Conservation (phyloP, 2,113 vertebrate species). For the Nannospalax galili region DNA sequence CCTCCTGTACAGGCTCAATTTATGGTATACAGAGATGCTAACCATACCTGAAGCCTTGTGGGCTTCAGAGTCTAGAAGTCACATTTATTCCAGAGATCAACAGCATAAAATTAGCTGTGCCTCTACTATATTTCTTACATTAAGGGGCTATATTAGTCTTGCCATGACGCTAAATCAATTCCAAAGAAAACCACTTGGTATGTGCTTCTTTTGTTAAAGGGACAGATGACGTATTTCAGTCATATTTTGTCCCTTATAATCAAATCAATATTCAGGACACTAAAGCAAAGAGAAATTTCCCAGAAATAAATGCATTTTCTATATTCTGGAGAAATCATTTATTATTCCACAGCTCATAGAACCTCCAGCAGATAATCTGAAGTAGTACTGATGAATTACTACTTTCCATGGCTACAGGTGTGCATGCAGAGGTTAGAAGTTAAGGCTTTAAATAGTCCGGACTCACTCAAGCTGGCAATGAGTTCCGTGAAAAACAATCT, state of each 20-base stretch:
- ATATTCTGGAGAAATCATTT: constrained; percentile 62
- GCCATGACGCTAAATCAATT: constrained; percentile 66
- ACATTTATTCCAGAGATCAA: constrained; percentile 59
- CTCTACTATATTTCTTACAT: constrained; percentile 63
- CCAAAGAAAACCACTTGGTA: constrained; percentile 65
- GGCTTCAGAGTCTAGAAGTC: background rate
- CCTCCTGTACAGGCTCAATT: background rate
- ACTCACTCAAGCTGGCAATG: background rate
- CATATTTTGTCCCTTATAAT: constrained; percentile 74
- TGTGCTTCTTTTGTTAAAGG: constrained; percentile 69
- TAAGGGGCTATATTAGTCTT: constrained; percentile 68
- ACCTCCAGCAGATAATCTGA: constrained; percentile 62
- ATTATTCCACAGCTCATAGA: constrained; percentile 62
- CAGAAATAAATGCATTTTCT: constrained; percentile 74
- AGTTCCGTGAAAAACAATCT: background rate
- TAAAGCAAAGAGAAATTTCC: constrained; percentile 69
- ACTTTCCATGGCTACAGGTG: background rate
- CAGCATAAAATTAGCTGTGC: constrained; percentile 45
- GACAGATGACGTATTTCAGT: constrained; percentile 73
- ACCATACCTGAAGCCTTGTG: background rate
- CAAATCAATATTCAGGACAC: constrained; percentile 73
- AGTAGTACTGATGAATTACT: constrained; percentile 51
- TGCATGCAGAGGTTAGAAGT: background rate
- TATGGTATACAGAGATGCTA: background rate
- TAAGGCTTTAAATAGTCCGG: background rate